A percentile compares a stretch with the other conserved stretches of the same genome.
Evolutionary conservation across 1,140 invertebrate genomes (phyloP).

Genomic region (Lepidotrigona ventralis): DNA sequence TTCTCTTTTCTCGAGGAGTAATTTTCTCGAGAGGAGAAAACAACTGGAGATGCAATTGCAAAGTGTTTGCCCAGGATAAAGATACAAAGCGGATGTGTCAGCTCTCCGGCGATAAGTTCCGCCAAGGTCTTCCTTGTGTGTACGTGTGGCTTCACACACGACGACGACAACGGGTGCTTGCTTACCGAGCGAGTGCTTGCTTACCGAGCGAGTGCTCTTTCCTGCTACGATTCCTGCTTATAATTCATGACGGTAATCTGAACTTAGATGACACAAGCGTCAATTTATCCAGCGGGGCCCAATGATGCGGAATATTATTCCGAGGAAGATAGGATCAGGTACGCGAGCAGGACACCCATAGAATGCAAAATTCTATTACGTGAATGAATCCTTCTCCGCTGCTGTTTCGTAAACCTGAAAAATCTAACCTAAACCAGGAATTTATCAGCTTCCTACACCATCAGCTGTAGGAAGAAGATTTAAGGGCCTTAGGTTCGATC

Average conservation of each 20-base stretch:
- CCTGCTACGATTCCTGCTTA: conserved; percentile 19
- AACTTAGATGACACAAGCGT: conserved; percentile 22
- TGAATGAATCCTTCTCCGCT: background rate
- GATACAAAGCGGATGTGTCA: conserved; percentile 21
- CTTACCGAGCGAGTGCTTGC: conserved; percentile 38
- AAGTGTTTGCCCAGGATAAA: background rate
- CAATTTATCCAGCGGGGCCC: background rate
- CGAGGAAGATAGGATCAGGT: background rate
- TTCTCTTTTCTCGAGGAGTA: background rate
- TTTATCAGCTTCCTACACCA: too few species aligned
- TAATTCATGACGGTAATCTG: conserved; percentile 36
- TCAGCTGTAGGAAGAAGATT: too few species aligned
- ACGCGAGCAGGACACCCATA: background rate
- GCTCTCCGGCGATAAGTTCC: conserved; percentile 39
- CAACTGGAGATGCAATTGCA: background rate
- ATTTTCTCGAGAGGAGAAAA: background rate
- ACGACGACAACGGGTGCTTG: conserved; percentile 40
- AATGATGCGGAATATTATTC: conserved; percentile 5
- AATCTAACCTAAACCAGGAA: too few species aligned
- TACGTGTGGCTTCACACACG: background rate
- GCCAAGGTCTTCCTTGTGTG: conserved; percentile 39
- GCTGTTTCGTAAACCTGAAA: too few species aligned
- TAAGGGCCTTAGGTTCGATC: too few species aligned
- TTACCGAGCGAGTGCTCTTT: conserved; percentile 26
- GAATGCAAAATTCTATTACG: conserved; percentile 1